These are phyloP conservation scores for Trissoscelio sp. DNA, from an alignment of 2,888 invertebrate genomes.

Conservation along the genomic window DNA sequence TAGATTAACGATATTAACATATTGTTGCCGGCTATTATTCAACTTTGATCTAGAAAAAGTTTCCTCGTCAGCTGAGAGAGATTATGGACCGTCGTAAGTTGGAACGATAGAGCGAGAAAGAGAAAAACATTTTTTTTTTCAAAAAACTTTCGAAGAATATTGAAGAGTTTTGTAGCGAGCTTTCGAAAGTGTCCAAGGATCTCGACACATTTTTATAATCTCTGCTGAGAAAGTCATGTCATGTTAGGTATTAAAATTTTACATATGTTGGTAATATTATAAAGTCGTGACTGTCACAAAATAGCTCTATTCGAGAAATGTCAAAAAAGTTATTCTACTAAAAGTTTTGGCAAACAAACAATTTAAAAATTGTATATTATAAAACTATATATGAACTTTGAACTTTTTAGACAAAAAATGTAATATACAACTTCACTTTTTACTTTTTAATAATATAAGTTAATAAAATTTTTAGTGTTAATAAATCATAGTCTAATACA, in stretches of 20 bases:
- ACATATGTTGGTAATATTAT: no score
- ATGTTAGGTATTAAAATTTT: not conserved
- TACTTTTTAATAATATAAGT: no score
- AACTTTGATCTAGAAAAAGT: slow-evolving; percentile 6
- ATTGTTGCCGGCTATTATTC: slow-evolving; percentile 15
- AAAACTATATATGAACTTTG: no score
- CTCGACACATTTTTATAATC: slow-evolving; percentile 1
- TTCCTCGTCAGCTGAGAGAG: not conserved
- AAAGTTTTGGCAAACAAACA: no score
- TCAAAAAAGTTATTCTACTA: no score
- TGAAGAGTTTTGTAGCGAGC: not conserved
- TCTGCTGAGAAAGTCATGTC: not conserved
- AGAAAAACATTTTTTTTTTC: not conserved
- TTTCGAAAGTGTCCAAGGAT: not conserved
- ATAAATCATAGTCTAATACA: no score
- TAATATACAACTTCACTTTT: no score
- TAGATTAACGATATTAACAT: slow-evolving; percentile 34
- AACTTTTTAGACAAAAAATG: no score
- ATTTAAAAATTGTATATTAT: no score
- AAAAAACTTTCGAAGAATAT: not conserved
- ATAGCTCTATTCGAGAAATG: no score
- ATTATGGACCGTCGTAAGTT: not conserved
- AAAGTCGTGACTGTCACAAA: not conserved
- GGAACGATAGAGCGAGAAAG: not conserved
- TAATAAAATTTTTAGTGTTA: no score